phyloP scores from a whole-genome alignment of 2,888 invertebrate species.

The Acrobasis consociella region DNA sequence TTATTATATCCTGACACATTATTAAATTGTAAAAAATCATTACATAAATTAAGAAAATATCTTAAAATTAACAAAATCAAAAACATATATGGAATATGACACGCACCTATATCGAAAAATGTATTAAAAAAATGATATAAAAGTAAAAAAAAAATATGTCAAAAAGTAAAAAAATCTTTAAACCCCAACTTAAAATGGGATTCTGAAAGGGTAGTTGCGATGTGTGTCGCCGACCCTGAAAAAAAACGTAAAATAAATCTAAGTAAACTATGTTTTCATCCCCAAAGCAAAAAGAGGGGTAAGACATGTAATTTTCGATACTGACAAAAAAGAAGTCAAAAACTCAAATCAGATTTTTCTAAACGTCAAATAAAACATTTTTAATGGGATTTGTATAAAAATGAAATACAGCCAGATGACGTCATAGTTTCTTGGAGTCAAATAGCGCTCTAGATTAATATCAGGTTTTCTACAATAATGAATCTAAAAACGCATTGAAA shows the following conservation, averaged over 20 bases:
- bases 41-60: not conserved
- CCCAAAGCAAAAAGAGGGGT: no score
- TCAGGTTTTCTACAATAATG: no score
- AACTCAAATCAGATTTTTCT: no score
- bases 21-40: not conserved
- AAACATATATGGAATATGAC: not conserved
- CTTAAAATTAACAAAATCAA: not conserved
- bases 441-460: no score
- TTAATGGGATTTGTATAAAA: no score
- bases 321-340: no score
- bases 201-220: slow-evolving; percentile 75
- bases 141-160: not conserved
- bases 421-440: no score
- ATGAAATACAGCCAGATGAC: no score
- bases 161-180: not conserved
- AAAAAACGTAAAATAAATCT: slow-evolving; percentile 38
- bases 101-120: not conserved
- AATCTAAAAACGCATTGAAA: no score
- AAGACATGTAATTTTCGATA: no score
- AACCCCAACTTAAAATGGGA: slow-evolving; percentile 56
- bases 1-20: not conserved
- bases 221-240: slow-evolving; percentile 75
- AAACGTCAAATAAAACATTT: no score
- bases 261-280: no score
- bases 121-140: not conserved